Evolutionary conservation across 1,140 invertebrate genomes (phyloP).

Genomic region (Brachionus manjavacas): DNA sequence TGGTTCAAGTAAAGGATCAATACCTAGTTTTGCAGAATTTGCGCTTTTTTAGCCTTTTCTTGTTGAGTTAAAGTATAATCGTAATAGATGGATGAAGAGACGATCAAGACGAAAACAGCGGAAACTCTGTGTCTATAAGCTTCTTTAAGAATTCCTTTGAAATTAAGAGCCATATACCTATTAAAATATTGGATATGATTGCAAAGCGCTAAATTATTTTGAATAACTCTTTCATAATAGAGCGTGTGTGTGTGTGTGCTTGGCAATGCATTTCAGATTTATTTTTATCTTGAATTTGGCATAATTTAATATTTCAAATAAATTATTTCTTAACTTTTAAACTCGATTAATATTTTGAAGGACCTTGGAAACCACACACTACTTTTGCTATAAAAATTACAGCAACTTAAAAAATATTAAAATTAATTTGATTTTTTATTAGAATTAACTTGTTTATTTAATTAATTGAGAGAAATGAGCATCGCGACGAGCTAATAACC

Average conservation of each 20-base stretch:
- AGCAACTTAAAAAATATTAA: no score
- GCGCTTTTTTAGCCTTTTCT: conserved; percentile 21
- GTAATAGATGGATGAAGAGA: conserved; percentile 36
- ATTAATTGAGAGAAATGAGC: no score
- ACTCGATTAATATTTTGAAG: not conserved
- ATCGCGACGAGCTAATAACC: no score
- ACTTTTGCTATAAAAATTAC: no score
- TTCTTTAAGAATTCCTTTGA: not conserved
- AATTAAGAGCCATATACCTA: conserved; percentile 10
- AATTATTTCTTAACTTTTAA: not conserved
- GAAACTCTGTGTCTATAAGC: conserved; percentile 34
- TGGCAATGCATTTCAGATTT: not conserved
- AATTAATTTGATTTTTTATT: no score
- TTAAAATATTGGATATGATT: not conserved
- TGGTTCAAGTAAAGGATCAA: not conserved
- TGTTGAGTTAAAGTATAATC: conserved; percentile 18
- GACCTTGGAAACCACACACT: no score
- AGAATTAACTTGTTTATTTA: no score
- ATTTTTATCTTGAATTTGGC: not conserved
- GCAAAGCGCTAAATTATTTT: not conserved
- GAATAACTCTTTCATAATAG: not conserved
- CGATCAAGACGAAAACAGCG: conserved; percentile 7
- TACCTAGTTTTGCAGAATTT: conserved; percentile 8
- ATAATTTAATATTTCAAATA: not conserved
- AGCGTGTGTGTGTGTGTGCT: not conserved